phyloP scores from a whole-genome alignment of 2,888 invertebrate genomes.

The Lepidocyrtinus sp. region DNA sequence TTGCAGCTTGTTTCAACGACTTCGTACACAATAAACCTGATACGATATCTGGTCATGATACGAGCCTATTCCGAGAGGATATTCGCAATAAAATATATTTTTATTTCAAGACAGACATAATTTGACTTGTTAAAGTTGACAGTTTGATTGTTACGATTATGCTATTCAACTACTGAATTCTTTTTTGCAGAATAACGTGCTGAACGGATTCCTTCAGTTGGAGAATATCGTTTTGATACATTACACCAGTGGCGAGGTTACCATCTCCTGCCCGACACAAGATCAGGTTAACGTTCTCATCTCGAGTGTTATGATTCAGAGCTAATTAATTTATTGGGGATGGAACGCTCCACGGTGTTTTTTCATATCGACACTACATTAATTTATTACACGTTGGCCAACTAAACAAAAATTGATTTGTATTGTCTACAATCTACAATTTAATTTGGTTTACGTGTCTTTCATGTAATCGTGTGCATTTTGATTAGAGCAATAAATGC shows the following conservation, averaged over 20 bases:
- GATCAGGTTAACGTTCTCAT: constrained; percentile 94
- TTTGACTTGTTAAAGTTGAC: constrained; percentile 37
- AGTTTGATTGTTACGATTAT: constrained; percentile 44
- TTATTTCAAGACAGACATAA: background rate
- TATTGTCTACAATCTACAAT: background rate
- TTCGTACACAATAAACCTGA: background rate
- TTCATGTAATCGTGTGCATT: background rate
- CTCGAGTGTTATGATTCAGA: constrained; percentile 76
- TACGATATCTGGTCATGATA: constrained; percentile 22
- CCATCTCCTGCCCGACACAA: constrained; percentile 92
- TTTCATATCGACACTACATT: constrained; percentile 40
- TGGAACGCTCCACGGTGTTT: constrained; percentile 11
- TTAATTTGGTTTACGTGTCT: no score
- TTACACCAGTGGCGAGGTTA: constrained; percentile 80
- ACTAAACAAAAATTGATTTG: background rate
- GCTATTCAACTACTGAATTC: no score
- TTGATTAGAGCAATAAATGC: background rate
- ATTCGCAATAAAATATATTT: constrained; percentile 16
- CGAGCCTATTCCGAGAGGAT: no score
- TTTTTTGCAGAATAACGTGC: constrained; percentile 84
- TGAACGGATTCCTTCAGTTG: constrained; percentile 88
- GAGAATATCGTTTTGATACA: constrained; percentile 82
- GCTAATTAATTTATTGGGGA: constrained; percentile 26
- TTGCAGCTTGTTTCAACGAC: constrained; percentile 20
- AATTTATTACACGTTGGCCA: constrained; percentile 33